Evolutionary conservation across 2,113 vertebrate species (phyloP).

Genomic region (Stomatorhinus ivindoensis): DNA sequence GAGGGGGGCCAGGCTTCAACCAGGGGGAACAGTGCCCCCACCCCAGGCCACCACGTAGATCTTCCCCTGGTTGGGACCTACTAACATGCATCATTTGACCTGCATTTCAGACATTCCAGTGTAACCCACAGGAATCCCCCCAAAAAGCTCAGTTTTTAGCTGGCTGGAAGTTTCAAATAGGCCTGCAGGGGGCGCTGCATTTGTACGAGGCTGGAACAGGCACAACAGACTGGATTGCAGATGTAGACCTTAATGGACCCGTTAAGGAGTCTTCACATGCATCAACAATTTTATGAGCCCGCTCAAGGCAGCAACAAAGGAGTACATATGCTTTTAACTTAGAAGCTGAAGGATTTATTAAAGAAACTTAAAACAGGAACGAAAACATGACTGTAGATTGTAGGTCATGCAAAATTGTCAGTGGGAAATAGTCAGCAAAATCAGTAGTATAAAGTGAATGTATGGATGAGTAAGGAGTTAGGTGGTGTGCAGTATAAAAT

Average conservation of each 20-base stretch:
- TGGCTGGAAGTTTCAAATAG: constrained; percentile 33
- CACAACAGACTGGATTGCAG: constrained; percentile 4
- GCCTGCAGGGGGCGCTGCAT: constrained; percentile 30
- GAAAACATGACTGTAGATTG: background rate
- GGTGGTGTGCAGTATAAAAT: background rate
- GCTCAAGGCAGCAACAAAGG: background rate
- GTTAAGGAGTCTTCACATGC: background rate
- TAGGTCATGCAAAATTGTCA: background rate
- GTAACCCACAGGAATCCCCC: constrained; percentile 15
- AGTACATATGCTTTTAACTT: background rate
- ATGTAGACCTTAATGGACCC: background rate
- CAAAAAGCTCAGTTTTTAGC: constrained; percentile 25
- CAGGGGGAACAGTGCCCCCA: background rate
- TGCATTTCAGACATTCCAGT: constrained; percentile 19
- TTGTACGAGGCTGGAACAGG: constrained; percentile 32
- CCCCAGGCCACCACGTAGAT: background rate
- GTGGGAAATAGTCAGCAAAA: background rate
- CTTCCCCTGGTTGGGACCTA: constrained; percentile 10
- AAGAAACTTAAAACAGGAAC: background rate
- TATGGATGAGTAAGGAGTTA: background rate
- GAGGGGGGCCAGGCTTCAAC: background rate
- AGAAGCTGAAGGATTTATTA: background rate
- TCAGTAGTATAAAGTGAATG: background rate
- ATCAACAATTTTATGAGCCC: background rate
- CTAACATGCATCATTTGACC: constrained; percentile 22